Base-by-base conservation (phyloP, 2,797 vertebrate species). In the Bovichtus variegatus region DNA sequence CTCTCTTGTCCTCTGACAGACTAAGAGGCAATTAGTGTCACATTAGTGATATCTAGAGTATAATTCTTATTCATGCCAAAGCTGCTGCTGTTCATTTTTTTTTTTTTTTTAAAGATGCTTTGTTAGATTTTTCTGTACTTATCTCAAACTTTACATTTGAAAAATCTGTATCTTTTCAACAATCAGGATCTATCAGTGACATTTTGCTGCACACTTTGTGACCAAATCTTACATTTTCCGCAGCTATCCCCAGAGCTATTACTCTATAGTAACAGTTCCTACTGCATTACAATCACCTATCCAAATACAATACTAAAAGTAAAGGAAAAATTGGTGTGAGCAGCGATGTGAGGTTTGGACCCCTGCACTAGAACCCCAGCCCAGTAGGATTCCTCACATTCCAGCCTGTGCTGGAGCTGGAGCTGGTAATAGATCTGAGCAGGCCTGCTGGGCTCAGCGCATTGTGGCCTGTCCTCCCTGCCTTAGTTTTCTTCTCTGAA, bases 1-100 rank as follows among this genome's bases (percentile, higher is more conserved):
- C 31, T 34, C 86, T 91, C 90, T 82, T 86, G 84, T 90, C 84
- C 79, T 87, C 88, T 93, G 93, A 93, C 94, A 95, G 91, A 90
- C 92, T 92, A 93, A 95, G 92, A 92, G 93, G 92, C 93, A 94
- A 95, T 95, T 96, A 95, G 93, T 95, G 95, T 95, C 94, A 94
- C 93, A 95, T 95, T 94, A 95, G 93, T 8, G 72, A 92, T 88
- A 87, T 89, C 91, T 86, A 90, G 78, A 87, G 86, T 83, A 90
- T 83, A 88, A 89, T 89, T 91, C 88, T 51, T 81, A 81, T 86
- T 85, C 86, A 72, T 84, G 90, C 86, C 92, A 84, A 87, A 85
- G 84, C 85, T 80, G 86, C 87, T 77, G 84, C 82, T 71, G 77
- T 72, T 72, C 43, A 70, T 50, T 64, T 54, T 11, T 50, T 61